Evolutionary conservation across 1,140 invertebrate species (phyloP).

Genomic region (Polyergus mexicanus): DNA sequence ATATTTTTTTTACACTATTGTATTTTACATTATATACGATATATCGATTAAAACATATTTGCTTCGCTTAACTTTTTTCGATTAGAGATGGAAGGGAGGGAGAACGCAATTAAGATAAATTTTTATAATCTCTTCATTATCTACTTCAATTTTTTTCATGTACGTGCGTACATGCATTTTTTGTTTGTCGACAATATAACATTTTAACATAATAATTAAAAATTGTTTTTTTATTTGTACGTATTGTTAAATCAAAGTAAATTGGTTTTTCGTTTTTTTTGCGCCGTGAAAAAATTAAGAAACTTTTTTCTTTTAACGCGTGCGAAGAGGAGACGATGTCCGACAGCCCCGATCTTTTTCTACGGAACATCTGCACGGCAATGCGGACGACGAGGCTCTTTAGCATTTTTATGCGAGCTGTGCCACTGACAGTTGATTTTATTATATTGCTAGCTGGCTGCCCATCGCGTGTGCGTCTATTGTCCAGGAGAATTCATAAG

Average conservation of each 20-base stretch:
- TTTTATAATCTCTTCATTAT: no score
- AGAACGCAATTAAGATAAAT: no score
- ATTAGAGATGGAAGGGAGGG: no score
- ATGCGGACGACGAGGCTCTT: slow-evolving; percentile 76
- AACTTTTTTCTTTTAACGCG: neutral
- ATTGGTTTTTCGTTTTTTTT: neutral
- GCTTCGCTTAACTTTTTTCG: no score
- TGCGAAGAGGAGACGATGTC: neutral
- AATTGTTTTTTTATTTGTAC: neutral
- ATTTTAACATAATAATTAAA: no score
- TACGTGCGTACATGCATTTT: no score
- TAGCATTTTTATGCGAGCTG: slow-evolving; percentile 86
- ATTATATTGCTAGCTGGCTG: slow-evolving; percentile 83
- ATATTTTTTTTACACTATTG: no score
- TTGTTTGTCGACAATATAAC: no score
- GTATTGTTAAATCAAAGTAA: neutral
- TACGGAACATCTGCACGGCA: slow-evolving; percentile 68
- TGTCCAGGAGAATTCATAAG: slow-evolving; percentile 78
- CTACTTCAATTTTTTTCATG: no score
- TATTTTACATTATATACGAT: no score
- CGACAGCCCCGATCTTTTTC: slow-evolving; percentile 11
- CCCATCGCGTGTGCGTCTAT: slow-evolving; percentile 77
- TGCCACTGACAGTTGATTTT: slow-evolving; percentile 86
- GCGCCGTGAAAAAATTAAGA: neutral
- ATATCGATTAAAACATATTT: no score